Evolutionary conservation across 2,113 vertebrate species (phyloP), one percentile per base, ranked within the genome.

Genomic region (Cynoglossus semilaevis): DNA sequence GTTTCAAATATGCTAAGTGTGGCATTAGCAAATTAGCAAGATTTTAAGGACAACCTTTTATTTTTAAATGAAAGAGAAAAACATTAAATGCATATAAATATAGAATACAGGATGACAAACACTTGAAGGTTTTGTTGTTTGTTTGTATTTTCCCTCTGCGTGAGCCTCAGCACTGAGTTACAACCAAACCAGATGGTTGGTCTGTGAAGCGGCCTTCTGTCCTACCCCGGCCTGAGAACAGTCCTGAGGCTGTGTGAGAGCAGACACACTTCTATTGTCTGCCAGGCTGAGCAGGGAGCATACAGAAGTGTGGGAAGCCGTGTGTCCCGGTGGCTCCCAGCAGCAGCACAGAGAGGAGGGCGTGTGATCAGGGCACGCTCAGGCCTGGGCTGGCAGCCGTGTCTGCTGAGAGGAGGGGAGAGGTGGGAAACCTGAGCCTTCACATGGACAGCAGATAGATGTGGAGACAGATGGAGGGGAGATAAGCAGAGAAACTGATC

Each of bases 241-340:
- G 51, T 52, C 67, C 74, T 1, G 13, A 15, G 77, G 72, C 86
- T 83, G 73, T 77, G 72, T 78, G 67, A 13, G 60, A 56, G 57
- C 72, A 73, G 84, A 86, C 88, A 88, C 86, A 84, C 85, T 84
- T 86, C 86, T 43, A 73, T 89, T 89, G 83, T 88, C 67, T 16
- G 37, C 0, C 48, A 18, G 60, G 83, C 78, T 56, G 72, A 82
- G 73, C 71, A 9, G 79, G 51, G 54, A 65, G 81, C 78, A 79
- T 83, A 68, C 69, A 76, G 43, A 81, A 88, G 86, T 90, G 88
- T 91, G 89, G 88, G 89, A 91, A 90, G 84, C 80, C 73, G 66
- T 89, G 88, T 85, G 87, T 82, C 79, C 8, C 73, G 6, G 59
- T 50, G 82, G 74, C 85, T 87, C 88, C 86, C 79, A 89, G 84